phyloP scores from a whole-genome alignment of 2,113 vertebrate genomes.

The Trematocara unimaculatum region DNA sequence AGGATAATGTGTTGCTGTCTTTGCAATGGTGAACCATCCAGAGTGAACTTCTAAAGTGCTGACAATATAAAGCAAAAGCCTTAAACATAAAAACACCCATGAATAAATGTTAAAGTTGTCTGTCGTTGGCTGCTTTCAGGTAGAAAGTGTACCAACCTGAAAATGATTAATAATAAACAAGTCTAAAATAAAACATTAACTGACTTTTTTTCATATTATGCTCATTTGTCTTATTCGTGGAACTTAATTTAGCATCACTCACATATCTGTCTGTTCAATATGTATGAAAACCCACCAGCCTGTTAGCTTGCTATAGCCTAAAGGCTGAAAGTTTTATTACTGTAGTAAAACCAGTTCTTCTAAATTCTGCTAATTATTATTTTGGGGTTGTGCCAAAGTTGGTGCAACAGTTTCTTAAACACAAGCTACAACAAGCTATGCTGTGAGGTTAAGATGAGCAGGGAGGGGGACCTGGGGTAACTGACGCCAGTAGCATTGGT shows the following conservation, averaged over 20 bases:
- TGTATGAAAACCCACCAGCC: background rate
- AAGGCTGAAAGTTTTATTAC: background rate
- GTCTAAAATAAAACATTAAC: background rate
- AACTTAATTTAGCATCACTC: background rate
- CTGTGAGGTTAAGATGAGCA: background rate
- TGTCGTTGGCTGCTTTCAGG: background rate
- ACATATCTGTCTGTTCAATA: background rate
- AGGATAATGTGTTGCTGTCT: background rate
- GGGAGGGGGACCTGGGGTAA: background rate
- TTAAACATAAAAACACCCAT: background rate
- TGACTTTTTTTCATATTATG: background rate
- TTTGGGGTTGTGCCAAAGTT: background rate
- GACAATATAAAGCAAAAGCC: background rate
- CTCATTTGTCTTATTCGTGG: background rate
- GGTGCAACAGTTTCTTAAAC: background rate
- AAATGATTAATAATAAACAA: background rate
- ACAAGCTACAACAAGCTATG: background rate
- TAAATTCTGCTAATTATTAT: background rate
- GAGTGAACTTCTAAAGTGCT: background rate
- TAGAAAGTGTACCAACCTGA: background rate
- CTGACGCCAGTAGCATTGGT: accelerated
- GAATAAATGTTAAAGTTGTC: background rate
- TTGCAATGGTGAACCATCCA: background rate
- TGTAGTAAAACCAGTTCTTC: background rate
- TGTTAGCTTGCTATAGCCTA: background rate